These are phyloP conservation scores for Lasius platythorax DNA, from an alignment of 2,888 invertebrate species.

Conservation along the genomic window DNA sequence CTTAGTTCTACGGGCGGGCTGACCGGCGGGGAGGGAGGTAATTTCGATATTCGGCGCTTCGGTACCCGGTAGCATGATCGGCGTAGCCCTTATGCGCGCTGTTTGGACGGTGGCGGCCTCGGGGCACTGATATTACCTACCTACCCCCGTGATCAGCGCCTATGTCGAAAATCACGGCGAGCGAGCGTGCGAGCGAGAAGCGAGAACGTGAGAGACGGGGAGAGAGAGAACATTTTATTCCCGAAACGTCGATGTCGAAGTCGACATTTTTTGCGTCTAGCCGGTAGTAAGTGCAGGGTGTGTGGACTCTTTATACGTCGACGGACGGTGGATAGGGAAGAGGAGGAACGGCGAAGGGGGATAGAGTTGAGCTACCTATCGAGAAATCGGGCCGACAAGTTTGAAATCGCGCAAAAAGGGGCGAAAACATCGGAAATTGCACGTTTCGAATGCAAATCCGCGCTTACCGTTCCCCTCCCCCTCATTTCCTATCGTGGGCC, in stretches of 20 bases:
- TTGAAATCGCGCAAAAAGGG: constrained; percentile 70
- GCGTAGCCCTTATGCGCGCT: constrained; percentile 74
- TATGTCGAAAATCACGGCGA: constrained; percentile 80
- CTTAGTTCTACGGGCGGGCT: constrained; percentile 67
- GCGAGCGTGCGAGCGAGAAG: constrained; percentile 34
- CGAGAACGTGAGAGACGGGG: background rate
- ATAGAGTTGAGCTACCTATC: constrained; percentile 65
- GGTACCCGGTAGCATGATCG: constrained; percentile 84
- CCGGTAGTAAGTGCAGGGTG: constrained; percentile 85
- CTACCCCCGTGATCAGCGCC: constrained; percentile 83
- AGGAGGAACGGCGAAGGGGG: constrained; percentile 50
- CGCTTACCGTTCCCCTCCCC: constrained; percentile 13
- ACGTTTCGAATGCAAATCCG: constrained; percentile 82
- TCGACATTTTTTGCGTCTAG: constrained; percentile 86
- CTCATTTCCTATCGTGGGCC: constrained; percentile 14
- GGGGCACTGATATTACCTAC: constrained; percentile 84
- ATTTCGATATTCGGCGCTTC: constrained; percentile 82
- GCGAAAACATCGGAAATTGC: constrained; percentile 81
- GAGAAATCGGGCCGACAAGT: constrained; percentile 61
- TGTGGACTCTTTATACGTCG: constrained; percentile 64
- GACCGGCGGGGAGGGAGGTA: constrained; percentile 70
- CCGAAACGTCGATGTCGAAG: constrained; percentile 71
- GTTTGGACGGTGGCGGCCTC: constrained; percentile 74
- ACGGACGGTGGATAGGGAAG: constrained; percentile 48
- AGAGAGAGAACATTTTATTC: constrained; percentile 76